Conservation (phyloP, 2,888 invertebrate species). For the Lepidocyrtinus sp. region DNA sequence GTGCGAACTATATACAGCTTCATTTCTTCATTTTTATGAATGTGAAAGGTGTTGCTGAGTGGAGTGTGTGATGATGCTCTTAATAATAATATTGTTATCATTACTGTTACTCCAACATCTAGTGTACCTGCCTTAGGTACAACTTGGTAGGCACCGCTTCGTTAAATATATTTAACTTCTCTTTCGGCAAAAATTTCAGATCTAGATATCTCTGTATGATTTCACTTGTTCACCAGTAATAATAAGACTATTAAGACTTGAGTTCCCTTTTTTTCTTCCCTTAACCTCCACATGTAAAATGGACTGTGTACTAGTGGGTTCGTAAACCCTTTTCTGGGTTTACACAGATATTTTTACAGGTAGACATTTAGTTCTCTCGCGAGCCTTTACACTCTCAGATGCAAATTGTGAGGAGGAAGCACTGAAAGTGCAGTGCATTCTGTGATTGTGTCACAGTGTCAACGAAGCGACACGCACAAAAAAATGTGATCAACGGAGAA, state of each 20-base stretch:
- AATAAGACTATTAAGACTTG: too few relatives aligned
- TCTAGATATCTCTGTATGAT: background rate
- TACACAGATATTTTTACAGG: too few relatives aligned
- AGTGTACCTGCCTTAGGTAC: too few relatives aligned
- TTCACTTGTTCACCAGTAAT: too few relatives aligned
- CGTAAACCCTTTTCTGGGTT: background rate
- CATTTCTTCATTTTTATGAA: background rate
- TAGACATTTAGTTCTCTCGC: background rate
- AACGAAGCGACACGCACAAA: background rate
- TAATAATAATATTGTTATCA: constrained; percentile 22
- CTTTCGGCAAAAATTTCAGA: too few relatives aligned
- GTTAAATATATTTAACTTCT: too few relatives aligned
- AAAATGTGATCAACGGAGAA: background rate
- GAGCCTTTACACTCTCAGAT: background rate
- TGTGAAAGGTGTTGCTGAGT: background rate
- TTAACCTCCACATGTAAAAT: background rate
- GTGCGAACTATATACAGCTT: too few relatives aligned
- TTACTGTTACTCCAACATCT: background rate
- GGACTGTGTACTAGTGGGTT: background rate
- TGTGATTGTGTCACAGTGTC: background rate
- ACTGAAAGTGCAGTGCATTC: too few relatives aligned
- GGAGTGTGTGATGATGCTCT: constrained; percentile 42
- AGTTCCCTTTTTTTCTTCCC: background rate
- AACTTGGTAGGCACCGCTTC: too few relatives aligned
- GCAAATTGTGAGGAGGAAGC: background rate